A percentile compares a stretch with the other conserved stretches of the same genome.
phyloP scores from a whole-genome alignment of 2,113 vertebrate genomes.

The Heptranchias perlo region DNA sequence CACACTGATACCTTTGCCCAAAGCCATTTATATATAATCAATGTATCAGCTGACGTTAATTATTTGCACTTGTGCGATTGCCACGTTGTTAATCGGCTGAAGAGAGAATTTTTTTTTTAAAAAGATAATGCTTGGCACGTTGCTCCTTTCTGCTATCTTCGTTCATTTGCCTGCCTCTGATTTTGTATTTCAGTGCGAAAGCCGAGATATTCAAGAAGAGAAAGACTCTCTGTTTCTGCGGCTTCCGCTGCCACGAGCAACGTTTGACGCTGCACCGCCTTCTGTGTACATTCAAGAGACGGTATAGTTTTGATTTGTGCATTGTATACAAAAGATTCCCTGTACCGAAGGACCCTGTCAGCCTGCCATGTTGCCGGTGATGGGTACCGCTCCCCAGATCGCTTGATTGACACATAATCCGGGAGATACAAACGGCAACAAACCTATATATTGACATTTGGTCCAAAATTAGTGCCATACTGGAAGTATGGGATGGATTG shows the following conservation, averaged over 20 bases:
- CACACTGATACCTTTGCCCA: background rate
- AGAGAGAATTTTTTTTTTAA: background rate
- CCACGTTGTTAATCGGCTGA: background rate
- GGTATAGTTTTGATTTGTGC: background rate
- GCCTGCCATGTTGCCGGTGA: background rate
- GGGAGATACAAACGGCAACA: background rate
- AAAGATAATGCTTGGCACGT: background rate
- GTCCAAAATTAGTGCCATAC: background rate
- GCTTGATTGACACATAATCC: background rate
- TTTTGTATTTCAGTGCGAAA: slow-evolving; percentile 56
- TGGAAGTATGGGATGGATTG: background rate
- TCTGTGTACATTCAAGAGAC: background rate
- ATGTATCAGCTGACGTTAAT: background rate
- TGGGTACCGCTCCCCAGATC: background rate
- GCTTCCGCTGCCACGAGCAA: slow-evolving; percentile 56
- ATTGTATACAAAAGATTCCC: background rate
- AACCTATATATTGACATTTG: too few species aligned
- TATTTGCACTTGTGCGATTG: background rate
- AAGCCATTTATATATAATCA: background rate
- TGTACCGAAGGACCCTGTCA: background rate
- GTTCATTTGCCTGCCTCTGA: background rate
- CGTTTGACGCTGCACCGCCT: slow-evolving; percentile 43
- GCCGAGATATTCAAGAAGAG: slow-evolving; percentile 63
- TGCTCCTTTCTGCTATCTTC: too few species aligned
- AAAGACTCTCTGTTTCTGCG: slow-evolving; percentile 53